These are phyloP conservation scores for Tympanoctomys barrerae DNA, from an alignment of 2,797 vertebrate genomes.

Conservation along the genomic window DNA sequence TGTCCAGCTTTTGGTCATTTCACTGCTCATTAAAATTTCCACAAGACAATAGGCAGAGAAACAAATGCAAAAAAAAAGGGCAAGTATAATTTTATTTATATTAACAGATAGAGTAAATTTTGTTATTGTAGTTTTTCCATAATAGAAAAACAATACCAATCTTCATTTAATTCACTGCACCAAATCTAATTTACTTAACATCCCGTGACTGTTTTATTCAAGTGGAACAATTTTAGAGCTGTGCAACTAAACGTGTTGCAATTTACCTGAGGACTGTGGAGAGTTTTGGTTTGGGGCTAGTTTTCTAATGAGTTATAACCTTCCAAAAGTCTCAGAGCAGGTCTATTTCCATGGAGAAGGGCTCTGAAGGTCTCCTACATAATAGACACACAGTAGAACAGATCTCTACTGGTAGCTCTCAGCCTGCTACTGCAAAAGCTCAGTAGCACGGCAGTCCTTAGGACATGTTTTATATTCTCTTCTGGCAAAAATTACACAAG, in stretches of 20 bases:
- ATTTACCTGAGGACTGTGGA: background rate
- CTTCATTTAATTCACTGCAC: background rate
- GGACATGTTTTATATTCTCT: background rate
- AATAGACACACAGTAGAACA: background rate
- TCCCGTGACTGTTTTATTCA: background rate
- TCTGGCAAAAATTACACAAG: background rate
- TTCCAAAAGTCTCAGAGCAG: background rate
- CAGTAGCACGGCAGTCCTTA: background rate
- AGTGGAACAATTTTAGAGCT: background rate
- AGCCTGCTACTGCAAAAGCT: background rate
- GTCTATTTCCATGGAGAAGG: no score
- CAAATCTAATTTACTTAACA: slow-evolving; percentile 33
- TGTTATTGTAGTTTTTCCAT: background rate
- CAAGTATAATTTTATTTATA: slow-evolving; percentile 16
- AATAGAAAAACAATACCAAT: background rate
- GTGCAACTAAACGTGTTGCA: background rate
- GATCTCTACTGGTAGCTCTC: background rate
- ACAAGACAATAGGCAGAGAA: slow-evolving; percentile 34
- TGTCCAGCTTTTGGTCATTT: slow-evolving; percentile 57
- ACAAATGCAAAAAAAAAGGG: slow-evolving; percentile 43
- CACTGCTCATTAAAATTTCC: slow-evolving; percentile 67
- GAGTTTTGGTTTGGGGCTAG: background rate
- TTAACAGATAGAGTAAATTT: background rate
- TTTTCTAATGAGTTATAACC: background rate
- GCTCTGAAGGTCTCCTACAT: background rate